Conservation (phyloP, 2,113 vertebrate genomes). For the Aptenodytes patagonicus region DNA sequence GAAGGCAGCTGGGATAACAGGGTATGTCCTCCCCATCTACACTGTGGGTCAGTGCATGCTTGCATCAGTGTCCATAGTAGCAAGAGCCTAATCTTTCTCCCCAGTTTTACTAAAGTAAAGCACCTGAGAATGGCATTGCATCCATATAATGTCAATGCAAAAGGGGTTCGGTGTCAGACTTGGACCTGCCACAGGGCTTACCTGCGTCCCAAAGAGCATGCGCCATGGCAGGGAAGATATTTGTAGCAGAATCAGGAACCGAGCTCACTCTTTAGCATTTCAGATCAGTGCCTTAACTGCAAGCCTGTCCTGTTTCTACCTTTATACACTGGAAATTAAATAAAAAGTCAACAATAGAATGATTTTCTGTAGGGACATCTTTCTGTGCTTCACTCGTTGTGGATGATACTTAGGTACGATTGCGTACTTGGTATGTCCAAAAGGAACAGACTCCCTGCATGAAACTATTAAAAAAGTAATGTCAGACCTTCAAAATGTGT, state of each 20-base stretch:
- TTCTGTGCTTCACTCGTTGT: not conserved
- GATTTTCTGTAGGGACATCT: not conserved
- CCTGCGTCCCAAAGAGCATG: too few species aligned
- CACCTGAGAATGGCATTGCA: not conserved
- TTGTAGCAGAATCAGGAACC: not conserved
- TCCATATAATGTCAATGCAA: not conserved
- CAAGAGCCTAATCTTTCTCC: not conserved
- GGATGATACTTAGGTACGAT: not conserved
- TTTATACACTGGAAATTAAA: not conserved
- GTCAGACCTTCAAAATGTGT: not conserved
- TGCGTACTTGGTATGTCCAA: not conserved
- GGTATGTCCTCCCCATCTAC: too few species aligned
- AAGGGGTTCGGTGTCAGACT: not conserved
- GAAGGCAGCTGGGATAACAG: not conserved
- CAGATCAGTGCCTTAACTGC: not conserved
- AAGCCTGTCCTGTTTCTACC: not conserved
- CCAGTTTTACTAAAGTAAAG: not conserved
- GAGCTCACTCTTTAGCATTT: not conserved
- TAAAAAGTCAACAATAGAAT: not conserved
- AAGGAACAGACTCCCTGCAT: not conserved
- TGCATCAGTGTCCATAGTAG: not conserved
- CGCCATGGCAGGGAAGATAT: fast-evolving
- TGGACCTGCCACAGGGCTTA: not conserved
- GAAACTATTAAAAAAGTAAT: not conserved
- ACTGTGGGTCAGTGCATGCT: not conserved